Conservation (phyloP, 1,140 invertebrate species). For the Macrotrachela quadricornifera region DNA sequence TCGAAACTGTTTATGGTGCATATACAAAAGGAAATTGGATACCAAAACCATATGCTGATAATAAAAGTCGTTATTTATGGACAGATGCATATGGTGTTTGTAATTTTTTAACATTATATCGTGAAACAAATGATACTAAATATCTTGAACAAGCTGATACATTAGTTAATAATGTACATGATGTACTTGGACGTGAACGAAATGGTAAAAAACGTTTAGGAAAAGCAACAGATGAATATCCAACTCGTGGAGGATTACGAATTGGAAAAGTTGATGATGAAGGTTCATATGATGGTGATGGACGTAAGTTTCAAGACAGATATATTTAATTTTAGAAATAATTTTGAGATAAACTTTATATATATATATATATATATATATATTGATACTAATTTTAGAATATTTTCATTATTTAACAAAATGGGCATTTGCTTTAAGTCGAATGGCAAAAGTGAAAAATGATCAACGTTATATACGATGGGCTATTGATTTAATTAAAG, state of each 20-base stretch:
- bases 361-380: too few species aligned
- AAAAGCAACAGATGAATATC: too few species aligned
- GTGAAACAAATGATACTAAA: not conserved
- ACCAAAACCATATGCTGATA: not conserved
- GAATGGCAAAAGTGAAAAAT: not conserved
- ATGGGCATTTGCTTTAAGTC: constrained; percentile 10
- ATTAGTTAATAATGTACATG: constrained; percentile 1
- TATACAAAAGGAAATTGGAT: too few species aligned
- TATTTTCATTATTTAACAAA: constrained; percentile 12
- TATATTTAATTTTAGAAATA: too few species aligned
- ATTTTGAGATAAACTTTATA: too few species aligned
- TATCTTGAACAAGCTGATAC: constrained; percentile 4
- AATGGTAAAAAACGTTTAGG: too few species aligned
- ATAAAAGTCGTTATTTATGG: constrained; percentile 6
- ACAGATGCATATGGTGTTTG: constrained; percentile 7
- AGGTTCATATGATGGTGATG: constrained; percentile 3
- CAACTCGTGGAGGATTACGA: not conserved
- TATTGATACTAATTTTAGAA: too few species aligned
- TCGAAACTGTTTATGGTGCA: too few species aligned
- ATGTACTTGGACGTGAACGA: not conserved
- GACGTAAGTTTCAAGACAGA: too few species aligned
- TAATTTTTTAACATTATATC: not conserved
- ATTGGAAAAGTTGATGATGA: constrained; percentile 2
- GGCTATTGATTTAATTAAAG: constrained; percentile 7
- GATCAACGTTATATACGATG: too few species aligned